Conservation (phyloP, 2,888 invertebrate species). For the Aphidius colemani region DNA sequence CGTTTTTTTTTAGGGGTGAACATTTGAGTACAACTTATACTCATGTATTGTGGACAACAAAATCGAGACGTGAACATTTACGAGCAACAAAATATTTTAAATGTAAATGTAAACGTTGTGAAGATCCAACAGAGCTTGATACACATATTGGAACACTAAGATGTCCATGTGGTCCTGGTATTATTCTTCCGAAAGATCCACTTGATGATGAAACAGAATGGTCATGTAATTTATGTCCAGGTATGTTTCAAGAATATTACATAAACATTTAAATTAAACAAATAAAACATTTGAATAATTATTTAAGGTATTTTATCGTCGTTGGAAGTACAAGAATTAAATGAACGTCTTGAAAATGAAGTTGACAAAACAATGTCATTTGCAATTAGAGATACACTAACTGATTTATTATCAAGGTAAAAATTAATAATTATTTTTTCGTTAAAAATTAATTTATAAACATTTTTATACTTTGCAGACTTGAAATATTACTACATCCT, state of each 20-base stretch:
- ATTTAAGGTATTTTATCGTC: constrained; percentile 62
- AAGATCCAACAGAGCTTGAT: constrained; percentile 80
- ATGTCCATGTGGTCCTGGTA: constrained; percentile 70
- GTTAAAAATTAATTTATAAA: background rate
- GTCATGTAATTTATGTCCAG: constrained; percentile 74
- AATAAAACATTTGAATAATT: background rate
- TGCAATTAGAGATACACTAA: constrained; percentile 67
- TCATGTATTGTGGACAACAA: constrained; percentile 86
- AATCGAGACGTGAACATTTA: constrained; percentile 78
- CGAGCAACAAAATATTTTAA: constrained; percentile 78
- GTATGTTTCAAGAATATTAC: constrained; percentile 40
- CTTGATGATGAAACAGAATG: constrained; percentile 75
- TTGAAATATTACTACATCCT: constrained; percentile 69
- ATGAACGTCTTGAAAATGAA: constrained; percentile 76
- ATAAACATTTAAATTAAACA: background rate
- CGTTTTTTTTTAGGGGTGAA: constrained; percentile 63
- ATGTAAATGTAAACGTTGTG: constrained; percentile 75
- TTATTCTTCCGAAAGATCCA: constrained; percentile 74
- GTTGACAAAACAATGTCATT: constrained; percentile 72
- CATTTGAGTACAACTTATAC: constrained; percentile 85
- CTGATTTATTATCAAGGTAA: constrained; percentile 71
- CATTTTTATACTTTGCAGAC: constrained; percentile 37
- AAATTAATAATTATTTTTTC: background rate
- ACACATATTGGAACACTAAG: constrained; percentile 75
- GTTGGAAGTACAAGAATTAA: constrained; percentile 70